phyloP scores from a whole-genome alignment of 1,140 invertebrate genomes.

The Lethrus apterus region DNA sequence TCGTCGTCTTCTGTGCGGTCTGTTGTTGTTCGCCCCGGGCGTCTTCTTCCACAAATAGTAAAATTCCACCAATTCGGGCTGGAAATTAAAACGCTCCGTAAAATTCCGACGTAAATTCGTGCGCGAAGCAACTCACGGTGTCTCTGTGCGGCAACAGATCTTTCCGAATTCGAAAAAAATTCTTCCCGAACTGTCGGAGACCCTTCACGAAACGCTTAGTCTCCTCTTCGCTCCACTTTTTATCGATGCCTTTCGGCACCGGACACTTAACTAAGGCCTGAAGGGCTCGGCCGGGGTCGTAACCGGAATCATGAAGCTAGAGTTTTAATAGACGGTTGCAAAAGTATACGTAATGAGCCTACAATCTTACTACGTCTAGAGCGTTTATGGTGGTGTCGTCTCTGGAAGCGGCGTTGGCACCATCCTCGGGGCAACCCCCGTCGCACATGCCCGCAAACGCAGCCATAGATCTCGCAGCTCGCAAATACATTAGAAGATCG shows the following conservation, averaged over 20 bases:
- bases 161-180: constrained; percentile 96
- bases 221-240: constrained; percentile 97
- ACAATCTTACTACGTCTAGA: constrained; percentile 50
- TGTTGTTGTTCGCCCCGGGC: constrained; percentile 92
- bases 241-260: constrained; percentile 92
- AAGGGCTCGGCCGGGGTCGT: constrained; percentile 90
- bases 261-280: constrained; percentile 96
- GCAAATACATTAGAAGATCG: constrained; percentile 94
- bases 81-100: constrained; percentile 21
- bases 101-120: neutral
- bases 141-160: constrained; percentile 94
- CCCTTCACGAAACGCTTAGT: constrained; percentile 98
- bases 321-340: no score
- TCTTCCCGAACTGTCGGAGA: constrained; percentile 95
- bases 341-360: neutral
- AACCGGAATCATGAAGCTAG: constrained; percentile 85
- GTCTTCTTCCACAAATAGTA: constrained; percentile 99
- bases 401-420: constrained; percentile 88
- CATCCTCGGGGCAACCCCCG: constrained; percentile 92
- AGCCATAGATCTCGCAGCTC: constrained; percentile 90
- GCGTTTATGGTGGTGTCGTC: constrained; percentile 98
- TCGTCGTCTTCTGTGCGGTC: constrained; percentile 81
- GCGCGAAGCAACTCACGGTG: constrained; percentile 59
- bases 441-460: constrained; percentile 96
- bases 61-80: constrained; percentile 94